Conservation (phyloP, 2,113 vertebrate species). For the Martes martes region DNA sequence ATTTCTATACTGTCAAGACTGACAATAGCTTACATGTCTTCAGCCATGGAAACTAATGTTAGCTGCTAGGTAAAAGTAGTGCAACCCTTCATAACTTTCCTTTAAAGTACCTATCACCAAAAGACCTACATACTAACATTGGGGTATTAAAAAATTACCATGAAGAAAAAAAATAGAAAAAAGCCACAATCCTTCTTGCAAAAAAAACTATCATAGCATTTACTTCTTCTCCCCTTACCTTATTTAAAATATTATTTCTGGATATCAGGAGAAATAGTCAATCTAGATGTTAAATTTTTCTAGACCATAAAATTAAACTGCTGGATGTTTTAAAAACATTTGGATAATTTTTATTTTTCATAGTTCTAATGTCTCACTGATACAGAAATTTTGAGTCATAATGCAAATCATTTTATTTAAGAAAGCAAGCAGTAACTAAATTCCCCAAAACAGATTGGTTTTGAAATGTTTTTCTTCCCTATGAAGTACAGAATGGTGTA, state of each 20-base stretch:
- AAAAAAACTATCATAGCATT: not conserved
- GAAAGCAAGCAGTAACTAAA: not conserved
- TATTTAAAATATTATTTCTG: not conserved
- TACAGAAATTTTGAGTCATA: not conserved
- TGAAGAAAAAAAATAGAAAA: not conserved
- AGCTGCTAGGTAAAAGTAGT: not conserved
- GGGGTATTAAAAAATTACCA: not conserved
- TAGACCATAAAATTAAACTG: not conserved
- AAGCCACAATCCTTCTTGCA: not conserved
- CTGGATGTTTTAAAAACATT: not conserved
- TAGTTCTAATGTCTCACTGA: not conserved
- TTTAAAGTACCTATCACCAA: constrained; percentile 19
- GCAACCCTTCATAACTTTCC: not conserved
- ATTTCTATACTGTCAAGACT: constrained; percentile 36
- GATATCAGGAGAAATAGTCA: not conserved
- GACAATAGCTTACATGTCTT: constrained; percentile 37
- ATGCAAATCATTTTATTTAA: not conserved
- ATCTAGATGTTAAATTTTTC: not conserved
- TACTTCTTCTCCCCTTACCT: not conserved
- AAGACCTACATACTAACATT: not conserved
- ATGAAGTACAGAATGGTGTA: not conserved
- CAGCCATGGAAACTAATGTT: not conserved
- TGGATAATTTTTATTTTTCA: constrained; percentile 7
- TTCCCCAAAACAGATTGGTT: not conserved
- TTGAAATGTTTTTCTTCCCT: not conserved